Percentiles rank a stretch among this genome's conserved stretches.
These are phyloP conservation scores for Lasiurus borealis DNA, from an alignment of 2,113 vertebrate species.

Conservation along the genomic window DNA sequence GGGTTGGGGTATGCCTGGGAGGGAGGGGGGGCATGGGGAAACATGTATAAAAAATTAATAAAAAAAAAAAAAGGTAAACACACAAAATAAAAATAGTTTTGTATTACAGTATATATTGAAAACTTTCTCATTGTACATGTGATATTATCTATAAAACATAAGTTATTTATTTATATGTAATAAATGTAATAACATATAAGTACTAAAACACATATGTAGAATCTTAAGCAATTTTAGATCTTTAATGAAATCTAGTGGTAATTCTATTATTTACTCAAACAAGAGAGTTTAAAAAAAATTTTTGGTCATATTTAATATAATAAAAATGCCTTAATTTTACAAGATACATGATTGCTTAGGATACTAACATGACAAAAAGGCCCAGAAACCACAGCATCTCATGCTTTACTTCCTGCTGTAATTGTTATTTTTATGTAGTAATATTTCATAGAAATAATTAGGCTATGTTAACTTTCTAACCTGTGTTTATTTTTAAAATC, in stretches of 20 bases:
- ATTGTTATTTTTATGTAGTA: neutral
- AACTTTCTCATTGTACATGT: neutral
- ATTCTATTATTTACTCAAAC: constrained; percentile 19
- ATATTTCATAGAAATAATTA: neutral
- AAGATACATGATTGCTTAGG: neutral
- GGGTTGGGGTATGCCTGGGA: too few relatives aligned
- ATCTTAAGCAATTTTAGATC: neutral
- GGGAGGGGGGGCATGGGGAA: too few relatives aligned
- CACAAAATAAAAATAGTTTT: neutral
- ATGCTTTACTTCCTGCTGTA: neutral
- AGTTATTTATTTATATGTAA: neutral
- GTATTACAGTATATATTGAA: neutral
- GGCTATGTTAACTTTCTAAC: constrained; percentile 16
- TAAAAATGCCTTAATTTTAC: neutral
- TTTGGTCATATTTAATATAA: neutral
- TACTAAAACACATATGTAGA: neutral
- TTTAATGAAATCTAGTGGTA: neutral
- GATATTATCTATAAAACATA: neutral
- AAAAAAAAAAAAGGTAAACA: neutral
- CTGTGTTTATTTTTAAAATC: constrained; percentile 7
- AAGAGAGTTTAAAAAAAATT: constrained; percentile 20
- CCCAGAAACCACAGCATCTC: neutral
- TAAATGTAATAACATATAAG: neutral
- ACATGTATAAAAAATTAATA: too few relatives aligned
- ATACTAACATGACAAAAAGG: neutral